These are phyloP conservation scores for Pomatorhinus ruficollis DNA, from an alignment of 2,113 vertebrate species.

Conservation along the genomic window DNA sequence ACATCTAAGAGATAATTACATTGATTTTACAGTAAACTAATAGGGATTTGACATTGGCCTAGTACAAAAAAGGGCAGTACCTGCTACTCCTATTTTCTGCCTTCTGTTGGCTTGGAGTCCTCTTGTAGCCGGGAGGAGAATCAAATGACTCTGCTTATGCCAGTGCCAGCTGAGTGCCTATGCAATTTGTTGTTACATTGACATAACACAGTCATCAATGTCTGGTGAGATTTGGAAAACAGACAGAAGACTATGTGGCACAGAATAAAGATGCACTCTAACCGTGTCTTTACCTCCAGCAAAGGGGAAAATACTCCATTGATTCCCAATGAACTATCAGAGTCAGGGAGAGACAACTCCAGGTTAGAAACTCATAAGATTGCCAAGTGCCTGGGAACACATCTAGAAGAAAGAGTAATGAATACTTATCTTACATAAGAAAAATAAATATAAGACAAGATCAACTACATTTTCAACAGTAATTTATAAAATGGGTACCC, in stretches of 20 bases:
- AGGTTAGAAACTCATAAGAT: background rate
- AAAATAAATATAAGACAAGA: background rate
- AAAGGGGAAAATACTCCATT: background rate
- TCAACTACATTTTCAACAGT: background rate
- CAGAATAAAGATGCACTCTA: background rate
- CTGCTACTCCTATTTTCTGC: background rate
- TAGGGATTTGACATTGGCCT: background rate
- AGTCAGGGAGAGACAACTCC: background rate
- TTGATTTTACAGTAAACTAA: background rate
- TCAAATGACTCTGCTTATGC: background rate
- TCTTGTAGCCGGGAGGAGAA: background rate
- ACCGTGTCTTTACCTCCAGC: background rate
- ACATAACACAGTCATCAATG: background rate
- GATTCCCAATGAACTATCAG: background rate
- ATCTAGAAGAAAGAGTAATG: background rate
- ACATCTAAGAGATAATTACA: background rate
- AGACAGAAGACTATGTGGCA: background rate
- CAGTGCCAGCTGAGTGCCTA: background rate
- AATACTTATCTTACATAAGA: background rate
- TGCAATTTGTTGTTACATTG: background rate
- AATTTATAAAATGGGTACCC: background rate
- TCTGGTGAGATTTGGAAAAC: background rate
- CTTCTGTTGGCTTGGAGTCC: background rate
- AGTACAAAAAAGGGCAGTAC: background rate
- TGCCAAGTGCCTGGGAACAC: background rate